phyloP scores from a whole-genome alignment of 2,113 vertebrate species.

The Vicugna pacos region DNA sequence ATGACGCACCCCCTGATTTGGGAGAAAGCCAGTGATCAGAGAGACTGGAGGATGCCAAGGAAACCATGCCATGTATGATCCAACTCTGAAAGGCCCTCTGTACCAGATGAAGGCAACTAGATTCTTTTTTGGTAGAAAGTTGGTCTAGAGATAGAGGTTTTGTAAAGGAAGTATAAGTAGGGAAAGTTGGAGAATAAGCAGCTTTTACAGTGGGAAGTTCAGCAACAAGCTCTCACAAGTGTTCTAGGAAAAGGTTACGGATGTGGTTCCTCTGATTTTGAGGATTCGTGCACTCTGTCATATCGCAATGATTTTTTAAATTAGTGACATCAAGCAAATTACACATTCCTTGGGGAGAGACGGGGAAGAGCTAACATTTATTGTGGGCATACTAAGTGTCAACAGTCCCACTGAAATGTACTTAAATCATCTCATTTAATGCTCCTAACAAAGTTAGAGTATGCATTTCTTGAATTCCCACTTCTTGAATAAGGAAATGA shows the following conservation, averaged over 20 bases:
- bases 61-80: rapidly evolving
- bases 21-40: neutral
- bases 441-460: neutral
- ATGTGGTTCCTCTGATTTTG: neutral
- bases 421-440: neutral
- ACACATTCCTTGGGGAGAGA: neutral
- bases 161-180: neutral
- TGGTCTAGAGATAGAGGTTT: neutral
- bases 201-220: neutral
- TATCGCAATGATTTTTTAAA: neutral
- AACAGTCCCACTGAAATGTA: neutral
- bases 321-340: neutral
- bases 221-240: neutral
- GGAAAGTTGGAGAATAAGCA: neutral
- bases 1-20: neutral
- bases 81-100: neutral
- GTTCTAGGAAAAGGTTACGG: neutral
- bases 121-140: neutral
- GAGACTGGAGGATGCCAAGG: neutral
- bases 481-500: constrained; percentile 14
- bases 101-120: neutral
- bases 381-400: neutral
- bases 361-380: neutral
- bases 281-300: neutral
- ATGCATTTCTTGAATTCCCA: neutral